Evolutionary conservation across 2,888 invertebrate species (phyloP), one percentile per base, ranked within the genome.

Genomic region (Dioctria linearis): DNA sequence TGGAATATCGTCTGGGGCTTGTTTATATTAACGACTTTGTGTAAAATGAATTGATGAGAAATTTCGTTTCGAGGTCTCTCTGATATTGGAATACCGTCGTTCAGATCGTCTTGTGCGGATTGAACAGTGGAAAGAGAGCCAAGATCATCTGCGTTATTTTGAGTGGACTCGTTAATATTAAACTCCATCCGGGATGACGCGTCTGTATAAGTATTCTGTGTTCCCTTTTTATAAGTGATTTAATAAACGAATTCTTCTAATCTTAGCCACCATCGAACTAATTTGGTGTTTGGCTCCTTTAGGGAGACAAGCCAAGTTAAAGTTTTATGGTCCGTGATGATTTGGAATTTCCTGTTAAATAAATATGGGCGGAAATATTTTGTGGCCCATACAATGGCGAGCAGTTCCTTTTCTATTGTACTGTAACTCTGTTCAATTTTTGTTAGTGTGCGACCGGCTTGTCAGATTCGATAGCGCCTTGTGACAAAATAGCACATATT

Each of bases 191-290:
- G 2, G 25, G 25, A 1, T 25, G 2, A 25, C 25, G 25, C 25
- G 25, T 25, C 25, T 25, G 25, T 2, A 25, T 25, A 1, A 25
- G 25, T 25, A 25, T 25, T 25, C 25, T 25, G 25, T 25, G 0
- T 25, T 25, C 25, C 25, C 2, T 25, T 25, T 25, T 25, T 25
- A 25, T 25, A 25, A 0, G 2, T 25, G 25, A 25, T 25, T 25
- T 25, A 25, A 25, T 25, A 25, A 25, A 1, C 25, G 25, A 25
- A n/a, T 79, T 40, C 54, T 80, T 79, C 9, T 79, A 67, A 1
- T 25, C 25, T 25, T 25, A 25, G 25, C 0, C 0, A 2, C 25
- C 25, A 25, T 25, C 25, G 25, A 25, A 25, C 25, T 25, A 25
- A 25, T 25, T 25, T 25, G 25, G 25, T 1, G 25, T 25, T 67